Percentiles rank a stretch among this genome's conserved stretches.
Conservation (phyloP, 2,797 vertebrate genomes). For the Microctenopoma steveboyesi region DNA sequence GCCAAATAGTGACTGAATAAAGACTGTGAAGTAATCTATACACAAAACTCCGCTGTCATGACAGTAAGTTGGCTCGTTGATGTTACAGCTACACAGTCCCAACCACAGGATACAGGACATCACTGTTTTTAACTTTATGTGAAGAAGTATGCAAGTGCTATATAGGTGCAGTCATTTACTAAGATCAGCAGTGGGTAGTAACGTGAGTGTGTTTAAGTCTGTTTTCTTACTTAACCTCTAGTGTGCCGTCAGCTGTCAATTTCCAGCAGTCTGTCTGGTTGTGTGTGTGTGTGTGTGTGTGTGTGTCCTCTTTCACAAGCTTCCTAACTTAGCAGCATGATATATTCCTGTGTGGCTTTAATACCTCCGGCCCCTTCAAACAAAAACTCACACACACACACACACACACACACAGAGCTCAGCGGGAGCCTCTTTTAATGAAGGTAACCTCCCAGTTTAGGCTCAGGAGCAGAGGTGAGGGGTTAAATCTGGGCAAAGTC, state of each 20-base stretch:
- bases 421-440: conserved; percentile 79
- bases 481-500: conserved; percentile 78
- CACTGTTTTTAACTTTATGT: no score
- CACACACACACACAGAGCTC: conserved; percentile 42
- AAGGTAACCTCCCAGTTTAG: conserved; percentile 69
- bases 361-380: conserved; percentile 66
- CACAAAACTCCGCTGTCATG: background rate
- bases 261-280: conserved; percentile 21
- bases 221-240: conserved; percentile 17
- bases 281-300: conserved; percentile 1
- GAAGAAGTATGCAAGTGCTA: no score
- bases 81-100: no score
- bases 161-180: background rate
- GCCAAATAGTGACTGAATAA: conserved; percentile 1
- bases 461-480: conserved; percentile 68
- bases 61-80: no score
- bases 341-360: conserved; percentile 69
- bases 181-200: conserved; percentile 6
- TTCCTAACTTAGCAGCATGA: conserved; percentile 64
- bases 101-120: no score
- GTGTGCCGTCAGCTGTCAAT: conserved; percentile 45
- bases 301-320: conserved; percentile 36
- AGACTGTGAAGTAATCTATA: background rate
- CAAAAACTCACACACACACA: conserved; percentile 36
- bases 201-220: conserved; percentile 12